phyloP scores from a whole-genome alignment of 2,888 invertebrate species.

The Xestia c-nigrum region DNA sequence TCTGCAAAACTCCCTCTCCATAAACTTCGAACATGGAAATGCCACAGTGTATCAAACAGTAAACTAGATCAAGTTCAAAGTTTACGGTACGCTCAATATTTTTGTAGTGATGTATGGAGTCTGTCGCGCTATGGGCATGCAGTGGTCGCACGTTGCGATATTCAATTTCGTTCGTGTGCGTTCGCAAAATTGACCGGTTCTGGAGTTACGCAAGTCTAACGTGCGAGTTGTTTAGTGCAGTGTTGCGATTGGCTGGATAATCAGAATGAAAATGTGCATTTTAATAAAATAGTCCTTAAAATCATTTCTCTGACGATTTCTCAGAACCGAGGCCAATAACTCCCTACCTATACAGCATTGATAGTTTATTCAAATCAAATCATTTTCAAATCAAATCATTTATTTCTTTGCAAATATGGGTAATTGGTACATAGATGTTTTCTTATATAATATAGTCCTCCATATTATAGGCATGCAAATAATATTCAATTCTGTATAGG shows the following conservation, averaged over 20 bases:
- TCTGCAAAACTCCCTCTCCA: neutral
- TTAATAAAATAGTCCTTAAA: neutral
- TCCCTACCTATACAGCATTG: no score
- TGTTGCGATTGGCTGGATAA: neutral
- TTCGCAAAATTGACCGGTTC: conserved; percentile 37
- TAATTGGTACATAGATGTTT: no score
- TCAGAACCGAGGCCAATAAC: neutral
- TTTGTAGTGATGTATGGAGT: conserved; percentile 55
- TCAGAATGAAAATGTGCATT: neutral
- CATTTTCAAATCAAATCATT: no score
- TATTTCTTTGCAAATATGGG: no score
- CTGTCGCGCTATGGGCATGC: conserved; percentile 8
- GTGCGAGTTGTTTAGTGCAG: neutral
- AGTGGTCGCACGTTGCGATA: conserved; percentile 43
- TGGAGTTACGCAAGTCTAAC: conserved; percentile 36
- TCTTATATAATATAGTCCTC: no score
- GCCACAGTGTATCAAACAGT: conserved; percentile 11
- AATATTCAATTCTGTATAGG: no score
- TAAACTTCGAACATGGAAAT: conserved; percentile 16
- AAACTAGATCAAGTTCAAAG: conserved; percentile 53
- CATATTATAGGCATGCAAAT: no score
- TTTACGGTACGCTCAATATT: conserved; percentile 33
- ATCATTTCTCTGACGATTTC: neutral
- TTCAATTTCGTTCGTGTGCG: conserved; percentile 52
- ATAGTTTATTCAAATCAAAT: no score